A percentile compares a stretch with the other conserved stretches of the same genome.
Evolutionary conservation across 2,888 invertebrate genomes (phyloP).

Genomic region (Caenorhabditis wallacei): DNA sequence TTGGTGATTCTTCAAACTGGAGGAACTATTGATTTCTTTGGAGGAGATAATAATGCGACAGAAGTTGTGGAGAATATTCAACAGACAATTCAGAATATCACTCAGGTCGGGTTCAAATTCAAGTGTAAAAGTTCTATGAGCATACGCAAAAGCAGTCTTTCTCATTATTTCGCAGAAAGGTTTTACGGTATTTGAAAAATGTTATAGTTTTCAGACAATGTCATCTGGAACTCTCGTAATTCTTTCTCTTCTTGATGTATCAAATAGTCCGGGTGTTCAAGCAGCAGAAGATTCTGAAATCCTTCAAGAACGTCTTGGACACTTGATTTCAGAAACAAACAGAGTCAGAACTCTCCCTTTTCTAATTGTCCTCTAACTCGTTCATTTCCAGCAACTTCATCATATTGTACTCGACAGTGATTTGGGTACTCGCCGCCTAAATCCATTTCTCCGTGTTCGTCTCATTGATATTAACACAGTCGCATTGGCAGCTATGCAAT

Average conservation of each 20-base stretch:
- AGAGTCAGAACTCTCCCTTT: conserved; percentile 46
- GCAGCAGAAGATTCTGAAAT: conserved; percentile 73
- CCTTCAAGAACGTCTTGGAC: conserved; percentile 67
- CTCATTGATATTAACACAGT: conserved; percentile 76
- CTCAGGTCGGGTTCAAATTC: too few species aligned
- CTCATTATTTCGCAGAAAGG: too few species aligned
- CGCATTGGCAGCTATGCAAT: conserved; percentile 73
- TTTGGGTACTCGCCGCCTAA: conserved; percentile 67
- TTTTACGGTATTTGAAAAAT: too few species aligned
- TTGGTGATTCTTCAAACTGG: conserved; percentile 77
- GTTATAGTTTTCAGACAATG: conserved; percentile 63
- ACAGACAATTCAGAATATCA: conserved; percentile 69
- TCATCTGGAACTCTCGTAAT: conserved; percentile 74
- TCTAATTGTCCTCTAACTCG: neutral
- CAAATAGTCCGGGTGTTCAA: conserved; percentile 75
- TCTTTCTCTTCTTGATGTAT: conserved; percentile 73
- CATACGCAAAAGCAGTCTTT: too few species aligned
- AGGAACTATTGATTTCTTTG: conserved; percentile 78
- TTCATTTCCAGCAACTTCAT: conserved; percentile 66
- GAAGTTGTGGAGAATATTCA: conserved; percentile 74
- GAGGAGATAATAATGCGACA: conserved; percentile 72
- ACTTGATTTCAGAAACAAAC: conserved; percentile 73
- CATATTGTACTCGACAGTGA: conserved; percentile 74
- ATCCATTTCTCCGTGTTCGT: conserved; percentile 67
- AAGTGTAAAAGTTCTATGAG: too few species aligned